These are phyloP conservation scores for Troilus luridus DNA, from an alignment of 2,888 invertebrate genomes.

Conservation along the genomic window DNA sequence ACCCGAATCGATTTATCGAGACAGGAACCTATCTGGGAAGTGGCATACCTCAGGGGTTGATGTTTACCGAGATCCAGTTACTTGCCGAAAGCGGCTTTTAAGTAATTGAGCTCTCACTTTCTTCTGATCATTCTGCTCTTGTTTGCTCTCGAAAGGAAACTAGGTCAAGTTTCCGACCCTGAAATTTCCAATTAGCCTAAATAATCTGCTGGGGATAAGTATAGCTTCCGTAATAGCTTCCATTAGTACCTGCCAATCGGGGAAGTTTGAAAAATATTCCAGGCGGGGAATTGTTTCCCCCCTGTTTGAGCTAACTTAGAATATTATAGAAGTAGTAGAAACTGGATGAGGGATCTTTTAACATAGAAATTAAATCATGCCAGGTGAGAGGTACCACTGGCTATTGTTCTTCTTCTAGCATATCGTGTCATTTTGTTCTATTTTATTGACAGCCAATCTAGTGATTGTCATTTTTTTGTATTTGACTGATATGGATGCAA, in stretches of 20 bases:
- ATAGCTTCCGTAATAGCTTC: background rate
- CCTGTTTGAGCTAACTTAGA: background rate
- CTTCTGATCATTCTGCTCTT: background rate
- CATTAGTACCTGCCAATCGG: background rate
- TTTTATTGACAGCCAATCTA: no score
- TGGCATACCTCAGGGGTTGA: background rate
- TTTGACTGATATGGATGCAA: no score
- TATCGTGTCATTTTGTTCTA: no score
- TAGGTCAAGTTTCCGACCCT: background rate
- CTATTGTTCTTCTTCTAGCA: no score
- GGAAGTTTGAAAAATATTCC: background rate
- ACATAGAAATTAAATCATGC: no score
- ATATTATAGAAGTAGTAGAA: no score
- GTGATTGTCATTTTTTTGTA: no score
- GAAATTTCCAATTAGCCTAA: background rate
- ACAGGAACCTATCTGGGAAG: background rate
- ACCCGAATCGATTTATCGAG: background rate
- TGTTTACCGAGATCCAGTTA: conserved; percentile 6
- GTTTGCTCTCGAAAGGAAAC: background rate
- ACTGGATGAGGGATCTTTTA: no score
- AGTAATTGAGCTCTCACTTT: background rate
- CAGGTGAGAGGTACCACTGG: no score
- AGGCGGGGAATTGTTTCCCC: background rate
- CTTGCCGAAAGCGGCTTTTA: background rate
- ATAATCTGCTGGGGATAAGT: background rate